phyloP scores from a whole-genome alignment of 2,888 invertebrate genomes.

The Tachina grossa region DNA sequence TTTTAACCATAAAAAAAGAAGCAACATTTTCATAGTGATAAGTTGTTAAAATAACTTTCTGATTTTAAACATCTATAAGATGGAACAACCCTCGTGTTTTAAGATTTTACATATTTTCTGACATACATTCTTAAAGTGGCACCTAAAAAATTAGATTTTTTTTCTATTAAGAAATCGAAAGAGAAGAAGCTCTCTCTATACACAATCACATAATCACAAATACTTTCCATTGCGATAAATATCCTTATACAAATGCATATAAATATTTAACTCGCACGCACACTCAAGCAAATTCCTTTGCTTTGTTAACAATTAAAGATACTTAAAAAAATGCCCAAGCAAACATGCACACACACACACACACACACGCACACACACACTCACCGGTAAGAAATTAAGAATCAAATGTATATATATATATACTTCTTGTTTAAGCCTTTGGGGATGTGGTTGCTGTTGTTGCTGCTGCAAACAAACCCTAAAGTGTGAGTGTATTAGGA shows the following conservation, averaged over 20 bases:
- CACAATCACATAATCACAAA: background rate
- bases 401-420: background rate
- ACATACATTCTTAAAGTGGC: background rate
- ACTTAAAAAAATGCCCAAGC: background rate
- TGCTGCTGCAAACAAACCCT: constrained; percentile 9
- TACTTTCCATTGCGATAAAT: background rate
- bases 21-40: too few relatives aligned
- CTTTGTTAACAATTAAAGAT: constrained; percentile 1
- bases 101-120: too few relatives aligned
- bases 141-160: constrained; percentile 25
- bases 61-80: background rate
- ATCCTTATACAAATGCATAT: background rate
- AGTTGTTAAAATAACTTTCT: background rate
- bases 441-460: constrained; percentile 2
- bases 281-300: background rate
- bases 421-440: background rate
- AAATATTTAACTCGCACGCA: background rate
- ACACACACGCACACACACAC: background rate
- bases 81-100: background rate
- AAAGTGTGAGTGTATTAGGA: constrained; percentile 46
- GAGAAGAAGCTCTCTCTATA: background rate
- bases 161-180: constrained; percentile 25
- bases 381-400: constrained; percentile 23
- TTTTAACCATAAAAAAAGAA: too few relatives aligned
- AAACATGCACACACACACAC: background rate